phyloP scores from a whole-genome alignment of 2,888 invertebrate species.

The Drosophila monieri region DNA sequence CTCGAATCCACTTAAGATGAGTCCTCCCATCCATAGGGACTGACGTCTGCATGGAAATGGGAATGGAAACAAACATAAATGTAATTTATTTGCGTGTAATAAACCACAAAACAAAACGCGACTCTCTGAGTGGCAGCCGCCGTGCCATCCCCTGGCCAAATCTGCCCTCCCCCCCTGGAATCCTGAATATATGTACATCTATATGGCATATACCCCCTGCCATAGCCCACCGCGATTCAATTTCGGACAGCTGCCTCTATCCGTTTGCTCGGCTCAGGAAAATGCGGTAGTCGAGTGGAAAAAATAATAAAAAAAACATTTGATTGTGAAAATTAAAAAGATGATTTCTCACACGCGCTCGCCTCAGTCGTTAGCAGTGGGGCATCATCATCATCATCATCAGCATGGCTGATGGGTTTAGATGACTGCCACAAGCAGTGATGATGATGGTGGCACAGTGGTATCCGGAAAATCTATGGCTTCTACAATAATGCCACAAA shows the following conservation, averaged over 20 bases:
- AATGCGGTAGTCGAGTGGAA: conserved; percentile 37
- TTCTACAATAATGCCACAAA: neutral
- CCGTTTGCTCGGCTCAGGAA: conserved; percentile 22
- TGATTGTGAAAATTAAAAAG: conserved; percentile 79
- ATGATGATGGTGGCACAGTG: conserved; percentile 38
- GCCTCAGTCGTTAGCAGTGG: conserved; percentile 45
- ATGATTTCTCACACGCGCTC: conserved; percentile 75
- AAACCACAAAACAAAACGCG: conserved; percentile 75
- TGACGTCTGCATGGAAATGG: conserved; percentile 28
- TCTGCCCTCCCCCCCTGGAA: conserved; percentile 2
- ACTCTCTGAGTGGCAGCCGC: conserved; percentile 36
- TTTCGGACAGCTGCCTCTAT: conserved; percentile 47
- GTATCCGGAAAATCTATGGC: neutral
- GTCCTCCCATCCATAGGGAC: conserved; percentile 19
- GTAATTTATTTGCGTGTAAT: conserved; percentile 80
- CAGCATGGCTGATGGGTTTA: conserved; percentile 34
- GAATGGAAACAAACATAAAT: conserved; percentile 73
- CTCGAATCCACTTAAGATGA: neutral
- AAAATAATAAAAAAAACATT: conserved; percentile 63
- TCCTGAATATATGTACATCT: neutral
- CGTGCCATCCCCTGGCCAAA: conserved; percentile 6
- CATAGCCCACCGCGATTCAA: conserved; percentile 39
- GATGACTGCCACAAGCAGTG: conserved; percentile 23
- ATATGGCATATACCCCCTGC: conserved; percentile 4
- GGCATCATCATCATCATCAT: conserved; percentile 34